phyloP scores from a whole-genome alignment of 2,113 vertebrate species.

The Austrofundulus limnaeus region DNA sequence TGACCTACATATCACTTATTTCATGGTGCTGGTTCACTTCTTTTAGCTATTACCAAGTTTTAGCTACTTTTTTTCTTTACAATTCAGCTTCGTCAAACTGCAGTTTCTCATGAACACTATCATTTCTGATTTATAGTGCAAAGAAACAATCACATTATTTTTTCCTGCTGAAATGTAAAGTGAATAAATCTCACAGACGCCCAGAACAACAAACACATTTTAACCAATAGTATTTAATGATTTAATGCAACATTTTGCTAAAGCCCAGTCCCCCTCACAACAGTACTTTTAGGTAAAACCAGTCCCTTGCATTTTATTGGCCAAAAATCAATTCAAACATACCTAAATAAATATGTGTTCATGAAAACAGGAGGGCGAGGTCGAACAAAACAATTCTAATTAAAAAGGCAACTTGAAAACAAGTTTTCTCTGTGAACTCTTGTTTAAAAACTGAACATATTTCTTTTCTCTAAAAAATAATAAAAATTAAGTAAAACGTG shows the following conservation, averaged over 20 bases:
- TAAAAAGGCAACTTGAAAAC: constrained; percentile 74
- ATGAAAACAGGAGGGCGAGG: constrained; percentile 29
- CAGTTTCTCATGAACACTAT: no score
- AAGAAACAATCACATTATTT: no score
- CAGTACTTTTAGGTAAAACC: constrained; percentile 72
- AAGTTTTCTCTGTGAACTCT: constrained; percentile 63
- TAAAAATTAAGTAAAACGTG: constrained; percentile 50
- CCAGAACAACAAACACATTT: constrained; percentile 55
- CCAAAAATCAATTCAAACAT: constrained; percentile 78
- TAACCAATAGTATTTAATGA: constrained; percentile 85
- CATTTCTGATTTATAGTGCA: constrained; percentile 2
- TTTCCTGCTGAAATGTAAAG: neutral
- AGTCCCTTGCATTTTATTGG: constrained; percentile 75
- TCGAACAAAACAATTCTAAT: constrained; percentile 59
- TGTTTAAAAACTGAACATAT: constrained; percentile 52
- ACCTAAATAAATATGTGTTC: constrained; percentile 82
- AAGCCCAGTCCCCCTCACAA: constrained; percentile 69
- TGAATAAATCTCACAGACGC: constrained; percentile 20
- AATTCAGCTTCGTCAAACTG: no score
- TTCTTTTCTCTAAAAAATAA: constrained; percentile 36
- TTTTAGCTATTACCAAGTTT: no score
- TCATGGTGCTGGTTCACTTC: no score
- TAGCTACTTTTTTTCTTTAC: no score
- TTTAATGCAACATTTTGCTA: constrained; percentile 79
- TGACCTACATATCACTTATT: no score